Base-by-base conservation (phyloP, 2,888 invertebrate genomes). In the Mesorhabditis spiculigera region DNA sequence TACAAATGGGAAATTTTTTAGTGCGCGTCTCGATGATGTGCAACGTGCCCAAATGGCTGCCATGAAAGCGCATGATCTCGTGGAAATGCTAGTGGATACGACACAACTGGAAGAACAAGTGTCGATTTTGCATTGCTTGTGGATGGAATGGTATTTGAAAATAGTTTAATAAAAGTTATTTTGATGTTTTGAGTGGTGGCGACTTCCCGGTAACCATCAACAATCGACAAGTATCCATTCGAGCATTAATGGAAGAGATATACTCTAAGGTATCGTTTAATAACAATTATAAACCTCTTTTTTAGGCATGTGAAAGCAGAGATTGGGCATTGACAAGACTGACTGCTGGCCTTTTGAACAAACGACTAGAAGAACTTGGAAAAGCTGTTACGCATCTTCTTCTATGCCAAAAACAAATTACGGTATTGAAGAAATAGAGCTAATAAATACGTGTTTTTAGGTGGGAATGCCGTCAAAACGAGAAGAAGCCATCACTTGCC, bases 301-400 rank as follows among this genome's bases (percentile, higher is more conserved):
- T 75, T 63, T 62, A 87, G 86, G 96, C 97, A 0, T 96, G 96
- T 85, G 92, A 94, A 73, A 93, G 94, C 86, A 95, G 96, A 86
- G 90, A 95, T 78, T 99, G 98, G 98, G 95, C 96, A 61, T 89
- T 98, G 5, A 97, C 98, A 0, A 90, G 98, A 13, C 95, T 98
- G 86, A 93, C 94, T 0, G 95, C 97, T 4, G 97, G 97, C 4
- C 93, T 96, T 92, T 88, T 98, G 69, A 93, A 93, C 44, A 96
- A 96, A 87, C 89, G 95, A 64, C 94, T 98, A 0, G 97, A 98
- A 87, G 97, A 97, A 87, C 88, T 98, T 73, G 94, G 96, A 0
- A 95, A 89, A 86, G 94, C 97, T 0, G 94, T 97, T 0, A 96
- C 97, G 0, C 97, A 98, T 89, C 88, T 99, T 75, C 88, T 99